phyloP scores from a whole-genome alignment of 2,888 invertebrate species.

The Gibbula magus region DNA sequence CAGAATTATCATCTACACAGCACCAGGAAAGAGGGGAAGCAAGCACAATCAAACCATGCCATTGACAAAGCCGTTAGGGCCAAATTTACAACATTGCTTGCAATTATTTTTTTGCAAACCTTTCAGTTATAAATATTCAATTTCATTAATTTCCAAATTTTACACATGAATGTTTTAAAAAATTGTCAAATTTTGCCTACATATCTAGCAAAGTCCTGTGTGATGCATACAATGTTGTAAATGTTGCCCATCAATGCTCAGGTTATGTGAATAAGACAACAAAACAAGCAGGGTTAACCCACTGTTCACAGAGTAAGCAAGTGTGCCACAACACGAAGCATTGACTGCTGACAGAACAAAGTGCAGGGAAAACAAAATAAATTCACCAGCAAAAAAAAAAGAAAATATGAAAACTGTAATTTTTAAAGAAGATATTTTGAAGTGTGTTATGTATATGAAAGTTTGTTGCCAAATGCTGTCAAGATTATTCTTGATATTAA shows the following conservation, averaged over 20 bases:
- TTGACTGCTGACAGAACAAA: neutral
- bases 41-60: slow-evolving; percentile 25
- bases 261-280: slow-evolving; percentile 10
- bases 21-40: slow-evolving; percentile 24
- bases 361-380: slow-evolving; percentile 5
- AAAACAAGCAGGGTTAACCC: slow-evolving; percentile 19
- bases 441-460: too few species aligned
- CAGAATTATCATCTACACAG: slow-evolving; percentile 32
- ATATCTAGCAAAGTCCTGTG: too few species aligned
- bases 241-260: neutral
- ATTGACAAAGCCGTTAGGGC: neutral
- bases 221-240: neutral
- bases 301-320: slow-evolving; percentile 1
- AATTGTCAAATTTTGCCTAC: too few species aligned
- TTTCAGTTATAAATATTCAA: neutral
- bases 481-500: too few species aligned
- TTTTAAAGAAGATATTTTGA: too few species aligned
- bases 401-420: too few species aligned
- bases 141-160: neutral
- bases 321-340: slow-evolving; percentile 20
- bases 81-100: neutral
- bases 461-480: too few species aligned
- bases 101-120: neutral
- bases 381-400: too few species aligned
- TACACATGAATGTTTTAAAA: too few species aligned